Evolutionary conservation across 2,797 vertebrate species (phyloP).

Genomic region (Gallinago solitaria): DNA sequence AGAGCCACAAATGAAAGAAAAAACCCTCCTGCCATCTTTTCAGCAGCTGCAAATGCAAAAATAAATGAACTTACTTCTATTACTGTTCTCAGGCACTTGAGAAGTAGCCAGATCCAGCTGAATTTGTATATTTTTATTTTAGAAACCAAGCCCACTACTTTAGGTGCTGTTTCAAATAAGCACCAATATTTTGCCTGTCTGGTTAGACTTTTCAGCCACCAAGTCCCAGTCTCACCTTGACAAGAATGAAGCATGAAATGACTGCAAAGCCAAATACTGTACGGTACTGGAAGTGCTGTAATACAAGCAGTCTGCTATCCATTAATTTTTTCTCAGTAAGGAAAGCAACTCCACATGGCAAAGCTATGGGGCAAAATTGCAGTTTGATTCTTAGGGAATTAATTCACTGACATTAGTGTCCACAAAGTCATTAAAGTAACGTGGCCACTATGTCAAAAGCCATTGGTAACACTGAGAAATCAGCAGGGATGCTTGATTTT

Average conservation of each 20-base stretch:
- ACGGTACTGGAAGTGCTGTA: background rate
- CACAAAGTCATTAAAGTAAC: background rate
- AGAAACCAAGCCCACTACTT: background rate
- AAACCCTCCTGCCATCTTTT: background rate
- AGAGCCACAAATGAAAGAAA: background rate
- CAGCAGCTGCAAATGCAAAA: background rate
- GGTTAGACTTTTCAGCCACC: background rate
- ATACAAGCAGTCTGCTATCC: background rate
- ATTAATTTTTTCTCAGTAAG: background rate
- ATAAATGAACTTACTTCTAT: background rate
- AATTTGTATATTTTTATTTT: background rate
- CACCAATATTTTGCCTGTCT: background rate
- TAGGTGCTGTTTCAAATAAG: background rate
- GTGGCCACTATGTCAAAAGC: background rate
- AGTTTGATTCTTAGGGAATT: background rate
- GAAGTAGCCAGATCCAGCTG: background rate
- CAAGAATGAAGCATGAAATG: background rate
- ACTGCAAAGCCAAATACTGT: background rate
- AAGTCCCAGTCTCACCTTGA: background rate
- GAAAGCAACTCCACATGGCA: background rate
- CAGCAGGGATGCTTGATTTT: background rate
- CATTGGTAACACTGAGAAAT: background rate
- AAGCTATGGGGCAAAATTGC: background rate
- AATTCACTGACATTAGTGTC: background rate
- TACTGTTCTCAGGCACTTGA: background rate